These are phyloP conservation scores for Nerophis ophidion DNA, from an alignment of 2,113 vertebrate genomes.

Conservation along the genomic window DNA sequence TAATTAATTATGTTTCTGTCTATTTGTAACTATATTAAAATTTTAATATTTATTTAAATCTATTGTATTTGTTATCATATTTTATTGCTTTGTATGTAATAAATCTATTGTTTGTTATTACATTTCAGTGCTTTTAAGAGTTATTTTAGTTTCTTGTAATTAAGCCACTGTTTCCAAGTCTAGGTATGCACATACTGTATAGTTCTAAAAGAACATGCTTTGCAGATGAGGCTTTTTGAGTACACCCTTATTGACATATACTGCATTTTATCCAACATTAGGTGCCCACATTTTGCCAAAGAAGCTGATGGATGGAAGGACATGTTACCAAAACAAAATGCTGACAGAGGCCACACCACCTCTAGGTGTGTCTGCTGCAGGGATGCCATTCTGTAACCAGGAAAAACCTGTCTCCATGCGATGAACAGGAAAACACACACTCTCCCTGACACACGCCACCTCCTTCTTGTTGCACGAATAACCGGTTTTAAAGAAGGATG, in stretches of 20 bases:
- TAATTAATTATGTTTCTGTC: no score
- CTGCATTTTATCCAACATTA: neutral
- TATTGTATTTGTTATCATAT: no score
- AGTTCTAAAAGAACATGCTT: neutral
- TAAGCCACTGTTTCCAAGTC: no score
- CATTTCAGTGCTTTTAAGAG: no score
- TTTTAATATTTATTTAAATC: no score
- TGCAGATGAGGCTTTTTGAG: neutral
- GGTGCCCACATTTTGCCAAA: neutral
- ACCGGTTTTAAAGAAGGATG: slow-evolving; percentile 41
- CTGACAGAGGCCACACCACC: slow-evolving; percentile 21
- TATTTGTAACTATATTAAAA: no score
- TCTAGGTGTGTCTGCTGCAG: slow-evolving; percentile 43
- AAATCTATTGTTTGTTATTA: no score
- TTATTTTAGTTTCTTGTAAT: no score
- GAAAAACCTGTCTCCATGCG: slow-evolving; percentile 59
- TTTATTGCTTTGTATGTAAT: no score
- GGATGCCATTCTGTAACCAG: slow-evolving; percentile 54
- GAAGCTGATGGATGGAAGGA: neutral
- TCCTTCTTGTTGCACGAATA: slow-evolving; percentile 27
- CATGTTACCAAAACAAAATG: slow-evolving; percentile 38
- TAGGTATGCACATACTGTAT: no score
- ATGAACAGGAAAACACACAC: slow-evolving; percentile 22
- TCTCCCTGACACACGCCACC: slow-evolving; percentile 30
- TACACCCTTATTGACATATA: neutral